Conservation (phyloP, 2,113 vertebrate species). For the Thamnaconus septentrionalis region DNA sequence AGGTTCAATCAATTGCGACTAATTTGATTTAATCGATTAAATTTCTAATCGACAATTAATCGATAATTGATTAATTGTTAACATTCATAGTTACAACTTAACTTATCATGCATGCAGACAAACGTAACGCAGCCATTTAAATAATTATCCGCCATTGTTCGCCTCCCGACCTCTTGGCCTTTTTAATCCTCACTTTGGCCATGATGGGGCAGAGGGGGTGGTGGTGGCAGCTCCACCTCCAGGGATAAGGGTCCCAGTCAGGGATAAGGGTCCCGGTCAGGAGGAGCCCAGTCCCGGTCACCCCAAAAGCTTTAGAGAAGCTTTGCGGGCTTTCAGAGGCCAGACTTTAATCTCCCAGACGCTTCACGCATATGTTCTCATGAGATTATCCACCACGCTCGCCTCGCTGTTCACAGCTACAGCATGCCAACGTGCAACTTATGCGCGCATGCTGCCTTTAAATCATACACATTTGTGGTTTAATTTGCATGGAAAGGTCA, state of each 20-base stretch:
- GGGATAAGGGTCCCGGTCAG: slow-evolving; percentile 45
- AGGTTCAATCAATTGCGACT: too few species aligned
- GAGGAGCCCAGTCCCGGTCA: slow-evolving; percentile 37
- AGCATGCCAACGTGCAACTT: too few species aligned
- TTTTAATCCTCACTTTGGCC: slow-evolving; percentile 37
- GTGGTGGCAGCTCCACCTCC: slow-evolving; percentile 1
- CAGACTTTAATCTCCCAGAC: slow-evolving; percentile 72
- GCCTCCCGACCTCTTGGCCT: slow-evolving; percentile 18
- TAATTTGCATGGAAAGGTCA: too few species aligned
- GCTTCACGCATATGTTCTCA: slow-evolving; percentile 67
- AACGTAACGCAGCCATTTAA: not conserved
- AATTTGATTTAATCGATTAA: too few species aligned
- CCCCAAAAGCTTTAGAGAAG: slow-evolving; percentile 63
- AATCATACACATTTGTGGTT: too few species aligned
- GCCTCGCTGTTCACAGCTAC: not conserved
- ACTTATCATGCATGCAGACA: too few species aligned
- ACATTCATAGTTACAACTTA: too few species aligned
- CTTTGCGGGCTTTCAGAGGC: slow-evolving; percentile 49
- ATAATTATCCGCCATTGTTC: slow-evolving; percentile 10
- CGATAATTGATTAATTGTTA: too few species aligned
- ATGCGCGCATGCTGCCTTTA: too few species aligned
- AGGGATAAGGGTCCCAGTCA: slow-evolving; percentile 41
- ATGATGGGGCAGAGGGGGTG: slow-evolving; percentile 15
- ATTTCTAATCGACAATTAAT: too few species aligned
- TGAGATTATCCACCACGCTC: slow-evolving; percentile 51